Percentiles rank a stretch among this genome's conserved stretches.
Evolutionary conservation across 2,113 vertebrate genomes (phyloP).

Genomic region (Mobula hypostoma): DNA sequence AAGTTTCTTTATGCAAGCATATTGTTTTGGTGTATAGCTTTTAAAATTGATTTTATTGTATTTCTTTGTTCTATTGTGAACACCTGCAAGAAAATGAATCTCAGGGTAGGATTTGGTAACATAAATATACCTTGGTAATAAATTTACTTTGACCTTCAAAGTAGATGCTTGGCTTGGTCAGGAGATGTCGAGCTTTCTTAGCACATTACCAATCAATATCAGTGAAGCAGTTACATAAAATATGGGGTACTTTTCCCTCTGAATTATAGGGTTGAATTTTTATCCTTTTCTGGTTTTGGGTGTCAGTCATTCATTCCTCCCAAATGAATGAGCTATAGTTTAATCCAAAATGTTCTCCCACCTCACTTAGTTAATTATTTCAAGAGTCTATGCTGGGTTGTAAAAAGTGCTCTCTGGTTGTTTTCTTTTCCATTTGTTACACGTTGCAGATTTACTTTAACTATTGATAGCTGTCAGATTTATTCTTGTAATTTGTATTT

Average conservation of each 20-base stretch:
- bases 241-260: neutral
- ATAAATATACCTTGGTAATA: too few relatives aligned
- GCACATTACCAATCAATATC: neutral
- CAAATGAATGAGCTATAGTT: neutral
- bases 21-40: too few relatives aligned
- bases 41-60: too few relatives aligned
- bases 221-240: neutral
- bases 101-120: too few relatives aligned
- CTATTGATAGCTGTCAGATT: neutral
- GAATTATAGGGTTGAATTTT: constrained; percentile 2
- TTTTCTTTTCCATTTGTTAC: neutral
- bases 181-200: neutral
- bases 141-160: too few relatives aligned
- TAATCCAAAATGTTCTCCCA: too few relatives aligned
- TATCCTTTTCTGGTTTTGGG: neutral
- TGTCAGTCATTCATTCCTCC: neutral
- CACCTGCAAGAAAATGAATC: too few relatives aligned
- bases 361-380: neutral
- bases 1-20: neutral
- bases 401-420: neutral
- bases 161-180: neutral
- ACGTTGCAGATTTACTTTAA: neutral
- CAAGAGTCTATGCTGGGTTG: neutral
- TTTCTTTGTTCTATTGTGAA: too few relatives aligned
- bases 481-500: neutral